Percentiles rank a stretch among this genome's conserved stretches.
These are phyloP conservation scores for Bathynomus jamesi DNA, from an alignment of 1,140 invertebrate genomes.

Conservation along the genomic window DNA sequence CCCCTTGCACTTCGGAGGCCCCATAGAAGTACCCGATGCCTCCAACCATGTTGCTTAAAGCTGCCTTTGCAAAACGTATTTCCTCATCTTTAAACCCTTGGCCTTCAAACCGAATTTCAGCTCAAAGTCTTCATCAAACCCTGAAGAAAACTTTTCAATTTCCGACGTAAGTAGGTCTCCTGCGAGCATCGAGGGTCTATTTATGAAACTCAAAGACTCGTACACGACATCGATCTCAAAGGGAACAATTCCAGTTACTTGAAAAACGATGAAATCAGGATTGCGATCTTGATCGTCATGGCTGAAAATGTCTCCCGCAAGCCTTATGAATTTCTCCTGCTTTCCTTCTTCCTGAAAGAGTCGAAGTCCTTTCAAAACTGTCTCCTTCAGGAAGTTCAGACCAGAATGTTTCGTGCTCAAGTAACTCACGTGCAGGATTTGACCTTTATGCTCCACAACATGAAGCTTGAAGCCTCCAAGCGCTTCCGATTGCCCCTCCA, in stretches of 20 bases:
- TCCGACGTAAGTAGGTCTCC: constrained; percentile 47
- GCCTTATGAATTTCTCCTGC: constrained; percentile 43
- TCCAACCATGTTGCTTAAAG: constrained; percentile 92
- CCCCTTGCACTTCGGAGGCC: constrained; percentile 77
- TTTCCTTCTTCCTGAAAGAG: constrained; percentile 43
- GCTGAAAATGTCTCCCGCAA: constrained; percentile 43
- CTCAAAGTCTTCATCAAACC: constrained; percentile 47
- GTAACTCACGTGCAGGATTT: constrained; percentile 61
- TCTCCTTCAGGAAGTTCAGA: constrained; percentile 67
- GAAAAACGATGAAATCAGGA: constrained; percentile 74
- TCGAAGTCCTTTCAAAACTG: constrained; percentile 51
- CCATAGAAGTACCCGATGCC: constrained; percentile 94
- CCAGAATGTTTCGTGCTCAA: constrained; percentile 62
- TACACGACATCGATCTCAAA: constrained; percentile 78
- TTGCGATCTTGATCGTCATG: constrained; percentile 38
- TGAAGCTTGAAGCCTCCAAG: constrained; percentile 66
- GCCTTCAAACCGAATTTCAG: constrained; percentile 45
- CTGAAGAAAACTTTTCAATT: constrained; percentile 38
- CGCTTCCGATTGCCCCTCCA: constrained; percentile 65
- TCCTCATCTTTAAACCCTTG: constrained; percentile 63
- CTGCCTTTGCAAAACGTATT: constrained; percentile 72
- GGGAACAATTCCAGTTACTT: constrained; percentile 68
- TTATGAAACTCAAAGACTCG: constrained; percentile 58
- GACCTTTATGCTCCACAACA: constrained; percentile 46
- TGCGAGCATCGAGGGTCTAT: constrained; percentile 47